phyloP scores from a whole-genome alignment of 2,113 vertebrate species.

The Athene cunicularia region DNA sequence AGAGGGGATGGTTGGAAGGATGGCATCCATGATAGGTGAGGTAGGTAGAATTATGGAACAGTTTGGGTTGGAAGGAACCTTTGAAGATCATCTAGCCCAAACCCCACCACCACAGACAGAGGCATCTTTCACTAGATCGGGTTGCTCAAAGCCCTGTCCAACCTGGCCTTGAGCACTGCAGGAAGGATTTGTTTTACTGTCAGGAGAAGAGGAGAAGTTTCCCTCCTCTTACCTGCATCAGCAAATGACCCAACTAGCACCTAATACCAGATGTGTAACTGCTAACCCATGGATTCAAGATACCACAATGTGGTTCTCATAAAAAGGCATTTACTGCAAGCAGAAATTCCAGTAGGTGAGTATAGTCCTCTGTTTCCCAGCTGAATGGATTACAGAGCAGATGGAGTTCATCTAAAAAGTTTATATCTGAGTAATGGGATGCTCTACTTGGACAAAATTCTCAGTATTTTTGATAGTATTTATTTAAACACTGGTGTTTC shows the following conservation, averaged over 20 bases:
- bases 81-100: background rate
- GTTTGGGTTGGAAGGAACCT: background rate
- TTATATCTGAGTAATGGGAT: background rate
- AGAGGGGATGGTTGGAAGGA: background rate
- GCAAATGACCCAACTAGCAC: background rate
- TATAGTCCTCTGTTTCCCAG: background rate
- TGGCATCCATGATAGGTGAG: background rate
- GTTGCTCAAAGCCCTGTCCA: background rate
- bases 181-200: background rate
- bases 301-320: background rate
- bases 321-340: background rate
- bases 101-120: fast-evolving
- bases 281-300: background rate
- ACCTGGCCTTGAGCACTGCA: background rate
- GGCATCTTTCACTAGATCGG: background rate
- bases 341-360: background rate
- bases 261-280: background rate
- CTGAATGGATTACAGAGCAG: background rate
- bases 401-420: background rate
- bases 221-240: background rate
- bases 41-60: background rate
- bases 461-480: background rate
- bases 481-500: background rate
- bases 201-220: background rate
- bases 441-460: background rate